Evolutionary conservation across 2,113 vertebrate species (phyloP).

Genomic region (Mormoops blainvillei): DNA sequence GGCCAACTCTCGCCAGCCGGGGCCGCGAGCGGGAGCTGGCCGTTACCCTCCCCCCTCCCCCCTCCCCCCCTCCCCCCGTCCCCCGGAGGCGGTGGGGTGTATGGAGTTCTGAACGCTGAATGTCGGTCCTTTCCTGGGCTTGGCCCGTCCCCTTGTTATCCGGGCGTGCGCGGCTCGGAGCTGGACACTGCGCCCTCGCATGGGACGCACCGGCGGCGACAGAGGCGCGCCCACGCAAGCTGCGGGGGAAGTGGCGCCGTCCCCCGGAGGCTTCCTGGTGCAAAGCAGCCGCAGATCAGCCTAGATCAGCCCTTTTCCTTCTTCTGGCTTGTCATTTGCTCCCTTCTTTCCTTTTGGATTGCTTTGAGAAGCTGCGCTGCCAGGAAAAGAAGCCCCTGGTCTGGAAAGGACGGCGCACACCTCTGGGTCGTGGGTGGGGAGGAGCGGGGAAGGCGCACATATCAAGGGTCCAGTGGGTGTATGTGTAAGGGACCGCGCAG

Average conservation of each 20-base stretch:
- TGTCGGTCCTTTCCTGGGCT: rapidly evolving
- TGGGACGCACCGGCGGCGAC: too few relatives aligned
- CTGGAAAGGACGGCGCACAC: too few relatives aligned
- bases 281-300: not conserved
- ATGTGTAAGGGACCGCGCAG: too few relatives aligned
- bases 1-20: rapidly evolving
- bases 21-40: not conserved
- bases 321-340: not conserved
- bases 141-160: too few relatives aligned
- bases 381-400: rapidly evolving
- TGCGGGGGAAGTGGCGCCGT: rapidly evolving
- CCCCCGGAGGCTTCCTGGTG: not conserved
- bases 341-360: not conserved
- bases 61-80: too few relatives aligned
- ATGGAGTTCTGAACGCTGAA: rapidly evolving
- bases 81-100: rapidly evolving
- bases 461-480: too few relatives aligned
- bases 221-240: rapidly evolving
- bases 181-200: not conserved
- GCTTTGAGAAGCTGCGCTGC: not conserved
- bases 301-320: not conserved
- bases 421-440: not conserved
- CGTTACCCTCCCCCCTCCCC: too few relatives aligned
- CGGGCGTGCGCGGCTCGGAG: rapidly evolving
- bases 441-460: too few relatives aligned